A percentile compares a stretch with the other conserved stretches of the same genome.
Conservation (phyloP, 1,140 invertebrate genomes). For the Elymnias hypermnestra region DNA sequence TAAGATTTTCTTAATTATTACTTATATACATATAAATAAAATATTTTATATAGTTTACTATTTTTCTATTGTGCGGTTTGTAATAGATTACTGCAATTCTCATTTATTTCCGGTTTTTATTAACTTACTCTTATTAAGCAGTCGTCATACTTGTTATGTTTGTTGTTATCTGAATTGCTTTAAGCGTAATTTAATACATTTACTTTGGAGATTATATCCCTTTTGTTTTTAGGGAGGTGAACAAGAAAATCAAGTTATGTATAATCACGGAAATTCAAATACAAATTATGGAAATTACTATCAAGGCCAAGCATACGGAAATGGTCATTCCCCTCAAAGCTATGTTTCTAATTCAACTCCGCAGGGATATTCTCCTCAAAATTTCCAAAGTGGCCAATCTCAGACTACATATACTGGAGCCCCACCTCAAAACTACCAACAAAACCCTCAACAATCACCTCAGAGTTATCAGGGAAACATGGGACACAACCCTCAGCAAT, state of each 20-base stretch:
- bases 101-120: too few relatives aligned
- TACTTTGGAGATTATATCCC: too few relatives aligned
- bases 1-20: too few relatives aligned
- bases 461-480: constrained; percentile 63
- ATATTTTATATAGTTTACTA: too few relatives aligned
- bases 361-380: constrained; percentile 67
- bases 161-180: too few relatives aligned
- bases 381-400: constrained; percentile 58
- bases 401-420: constrained; percentile 48
- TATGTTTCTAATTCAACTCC: constrained; percentile 60
- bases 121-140: too few relatives aligned
- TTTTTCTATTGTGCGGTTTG: too few relatives aligned
- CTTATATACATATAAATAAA: too few relatives aligned
- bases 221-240: constrained; percentile 62
- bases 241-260: constrained; percentile 65
- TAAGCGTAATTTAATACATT: too few relatives aligned
- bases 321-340: constrained; percentile 65
- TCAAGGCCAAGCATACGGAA: constrained; percentile 76
- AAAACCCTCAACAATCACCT: constrained; percentile 60
- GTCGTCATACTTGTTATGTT: too few relatives aligned
- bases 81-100: too few relatives aligned
- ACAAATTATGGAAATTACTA: constrained; percentile 78
- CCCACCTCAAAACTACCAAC: constrained; percentile 46
- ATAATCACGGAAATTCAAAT: constrained; percentile 62
- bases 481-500: constrained; percentile 49